phyloP scores from a whole-genome alignment of 2,797 vertebrate genomes.

The Chelidonichthys spinosus region DNA sequence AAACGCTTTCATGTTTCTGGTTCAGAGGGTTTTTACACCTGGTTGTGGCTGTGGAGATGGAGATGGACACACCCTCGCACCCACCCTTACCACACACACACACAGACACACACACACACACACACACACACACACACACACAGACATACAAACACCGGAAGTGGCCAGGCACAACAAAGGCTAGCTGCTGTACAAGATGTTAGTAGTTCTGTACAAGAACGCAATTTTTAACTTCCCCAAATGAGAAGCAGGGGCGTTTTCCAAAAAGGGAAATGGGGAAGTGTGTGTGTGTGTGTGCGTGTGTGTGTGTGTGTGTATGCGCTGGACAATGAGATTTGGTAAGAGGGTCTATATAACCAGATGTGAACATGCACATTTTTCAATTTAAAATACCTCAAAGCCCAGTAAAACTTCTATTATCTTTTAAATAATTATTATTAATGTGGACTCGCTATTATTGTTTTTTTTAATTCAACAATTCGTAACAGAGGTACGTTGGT shows the following conservation, averaged over 20 bases:
- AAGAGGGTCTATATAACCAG: conserved; percentile 42
- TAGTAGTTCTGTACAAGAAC: conserved; percentile 59
- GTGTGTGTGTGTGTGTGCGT: conserved; percentile 27
- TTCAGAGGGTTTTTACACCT: conserved; percentile 84
- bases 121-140: conserved; percentile 11
- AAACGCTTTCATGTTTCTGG: conserved; percentile 77
- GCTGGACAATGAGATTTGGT: conserved; percentile 49
- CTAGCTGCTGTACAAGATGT: conserved; percentile 54
- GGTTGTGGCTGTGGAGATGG: conserved; percentile 71
- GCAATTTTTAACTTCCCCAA: conserved; percentile 71
- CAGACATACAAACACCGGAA: conserved; percentile 54
- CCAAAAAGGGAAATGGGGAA: conserved; percentile 58
- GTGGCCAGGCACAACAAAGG: conserved; percentile 65
- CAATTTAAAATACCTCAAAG: conserved; percentile 27
- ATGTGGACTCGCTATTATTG: neutral
- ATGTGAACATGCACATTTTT: conserved; percentile 45
- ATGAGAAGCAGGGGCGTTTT: conserved; percentile 59
- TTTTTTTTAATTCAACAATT: neutral
- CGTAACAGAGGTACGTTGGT: neutral
- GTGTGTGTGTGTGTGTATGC: conserved; percentile 3
- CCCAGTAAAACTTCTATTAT: neutral
- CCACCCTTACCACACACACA: conserved; percentile 56
- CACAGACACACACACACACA: conserved; percentile 15
- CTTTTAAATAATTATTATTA: conserved; percentile 8
- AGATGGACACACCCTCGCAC: conserved; percentile 71